A percentile compares a stretch with the other conserved stretches of the same genome.
phyloP scores from a whole-genome alignment of 2,888 invertebrate species.

The Pyrocoelia pectoralis region DNA sequence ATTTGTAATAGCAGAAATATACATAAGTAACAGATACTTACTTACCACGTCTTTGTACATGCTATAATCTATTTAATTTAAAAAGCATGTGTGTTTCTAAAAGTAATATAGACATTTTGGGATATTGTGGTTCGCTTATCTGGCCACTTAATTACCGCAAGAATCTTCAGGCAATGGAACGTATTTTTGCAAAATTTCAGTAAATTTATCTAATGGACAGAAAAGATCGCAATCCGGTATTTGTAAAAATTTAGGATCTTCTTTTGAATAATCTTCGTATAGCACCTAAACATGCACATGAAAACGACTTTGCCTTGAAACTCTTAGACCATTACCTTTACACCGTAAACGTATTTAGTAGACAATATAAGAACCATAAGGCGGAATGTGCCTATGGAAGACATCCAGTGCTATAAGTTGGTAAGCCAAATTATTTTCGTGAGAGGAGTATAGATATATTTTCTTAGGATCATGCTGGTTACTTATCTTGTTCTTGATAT shows the following conservation, averaged over 20 bases:
- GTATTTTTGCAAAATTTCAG: constrained; percentile 11
- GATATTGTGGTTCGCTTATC: too few relatives aligned
- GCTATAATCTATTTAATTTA: too few relatives aligned
- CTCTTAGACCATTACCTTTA: constrained; percentile 18
- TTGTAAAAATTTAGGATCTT: constrained; percentile 30
- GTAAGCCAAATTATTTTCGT: constrained; percentile 72
- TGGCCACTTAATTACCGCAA: not conserved
- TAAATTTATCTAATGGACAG: constrained; percentile 38
- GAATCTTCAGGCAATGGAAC: constrained; percentile 8
- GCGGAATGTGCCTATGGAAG: constrained; percentile 62
- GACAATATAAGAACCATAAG: constrained; percentile 34
- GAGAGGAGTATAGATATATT: constrained; percentile 69
- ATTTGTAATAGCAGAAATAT: too few relatives aligned
- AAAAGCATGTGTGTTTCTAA: too few relatives aligned
- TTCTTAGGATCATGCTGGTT: constrained; percentile 58
- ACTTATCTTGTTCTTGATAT: constrained; percentile 62
- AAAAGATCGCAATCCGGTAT: constrained; percentile 37
- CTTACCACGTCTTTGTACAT: too few relatives aligned
- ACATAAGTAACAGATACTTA: too few relatives aligned
- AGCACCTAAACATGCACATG: constrained; percentile 41
- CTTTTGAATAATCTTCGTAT: constrained; percentile 45
- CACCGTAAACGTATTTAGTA: constrained; percentile 42
- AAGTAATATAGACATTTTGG: too few relatives aligned
- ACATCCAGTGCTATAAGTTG: constrained; percentile 66
- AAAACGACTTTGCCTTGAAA: not conserved